Conservation (phyloP, 2,113 vertebrate genomes). For the Megatriorchis doriae region DNA sequence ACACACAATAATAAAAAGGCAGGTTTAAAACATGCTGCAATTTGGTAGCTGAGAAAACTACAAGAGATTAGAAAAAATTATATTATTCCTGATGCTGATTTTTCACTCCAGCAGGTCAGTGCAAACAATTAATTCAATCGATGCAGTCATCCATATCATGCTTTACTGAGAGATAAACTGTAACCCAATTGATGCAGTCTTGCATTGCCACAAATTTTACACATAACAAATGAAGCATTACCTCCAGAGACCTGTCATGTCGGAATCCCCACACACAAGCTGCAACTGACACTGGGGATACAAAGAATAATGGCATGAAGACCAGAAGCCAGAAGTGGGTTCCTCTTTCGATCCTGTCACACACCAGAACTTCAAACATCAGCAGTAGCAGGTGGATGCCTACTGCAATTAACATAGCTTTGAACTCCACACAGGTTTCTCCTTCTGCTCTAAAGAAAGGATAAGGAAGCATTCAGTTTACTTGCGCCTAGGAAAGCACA, state of each 20-base stretch:
- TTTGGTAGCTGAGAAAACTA: neutral
- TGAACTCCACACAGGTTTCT: conserved; percentile 98
- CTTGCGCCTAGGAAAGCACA: neutral
- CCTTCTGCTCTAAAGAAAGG: conserved; percentile 86
- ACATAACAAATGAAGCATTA: neutral
- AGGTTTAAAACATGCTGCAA: neutral
- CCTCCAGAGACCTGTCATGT: conserved; percentile 96
- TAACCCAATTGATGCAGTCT: accelerated
- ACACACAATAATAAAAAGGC: neutral
- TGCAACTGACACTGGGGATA: conserved; percentile 95
- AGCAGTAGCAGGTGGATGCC: conserved; percentile 93
- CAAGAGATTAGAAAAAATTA: neutral
- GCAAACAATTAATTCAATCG: neutral
- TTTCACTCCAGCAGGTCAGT: neutral
- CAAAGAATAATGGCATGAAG: conserved; percentile 98
- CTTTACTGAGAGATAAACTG: neutral
- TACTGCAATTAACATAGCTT: conserved; percentile 96
- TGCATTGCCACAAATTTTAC: neutral
- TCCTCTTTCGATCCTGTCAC: conserved; percentile 89
- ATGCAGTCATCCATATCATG: neutral
- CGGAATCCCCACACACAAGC: conserved; percentile 98
- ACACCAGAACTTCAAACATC: conserved; percentile 97
- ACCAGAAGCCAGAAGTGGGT: conserved; percentile 94
- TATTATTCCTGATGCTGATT: neutral
- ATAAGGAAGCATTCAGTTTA: neutral